A percentile compares a stretch with the other conserved stretches of the same genome.
These are phyloP conservation scores for Tinea pellionella DNA, from an alignment of 2,888 invertebrate genomes.

Conservation along the genomic window DNA sequence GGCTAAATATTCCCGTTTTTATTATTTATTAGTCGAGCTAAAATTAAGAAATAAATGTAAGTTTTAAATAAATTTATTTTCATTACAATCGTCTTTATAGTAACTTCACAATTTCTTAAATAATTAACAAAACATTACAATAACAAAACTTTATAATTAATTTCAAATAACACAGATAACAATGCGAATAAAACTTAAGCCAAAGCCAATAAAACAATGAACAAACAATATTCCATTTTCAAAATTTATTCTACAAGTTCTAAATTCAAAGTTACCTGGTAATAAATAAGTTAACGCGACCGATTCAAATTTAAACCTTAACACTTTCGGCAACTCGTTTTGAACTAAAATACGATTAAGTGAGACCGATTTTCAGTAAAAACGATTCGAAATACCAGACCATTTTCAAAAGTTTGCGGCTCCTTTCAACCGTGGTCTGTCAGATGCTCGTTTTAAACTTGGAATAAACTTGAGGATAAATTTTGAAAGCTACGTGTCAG, in stretches of 20 bases:
- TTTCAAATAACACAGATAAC: not conserved
- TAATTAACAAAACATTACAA: too few species aligned
- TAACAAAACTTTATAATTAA: too few species aligned
- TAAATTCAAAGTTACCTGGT: constrained; percentile 4
- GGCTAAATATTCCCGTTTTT: not conserved
- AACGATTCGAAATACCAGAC: not conserved
- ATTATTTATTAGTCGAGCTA: not conserved
- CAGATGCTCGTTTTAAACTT: constrained; percentile 8
- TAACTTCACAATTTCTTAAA: too few species aligned
- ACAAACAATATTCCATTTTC: constrained; percentile 4
- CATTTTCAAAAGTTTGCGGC: not conserved
- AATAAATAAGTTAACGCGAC: constrained; percentile 12
- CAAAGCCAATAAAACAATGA: not conserved
- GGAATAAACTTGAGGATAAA: not conserved
- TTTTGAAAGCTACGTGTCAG: not conserved
- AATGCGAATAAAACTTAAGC: not conserved
- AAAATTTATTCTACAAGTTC: not conserved
- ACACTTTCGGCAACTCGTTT: constrained; percentile 1
- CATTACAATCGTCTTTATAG: too few species aligned
- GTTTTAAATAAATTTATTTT: too few species aligned
- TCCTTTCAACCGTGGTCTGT: constrained; percentile 1
- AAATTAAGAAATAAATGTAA: too few species aligned
- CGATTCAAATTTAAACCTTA: not conserved
- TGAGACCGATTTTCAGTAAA: constrained; percentile 7
- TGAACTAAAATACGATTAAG: constrained; percentile 5